Base-by-base conservation (phyloP, 2,888 invertebrate genomes). In the Campaea margaritaria region DNA sequence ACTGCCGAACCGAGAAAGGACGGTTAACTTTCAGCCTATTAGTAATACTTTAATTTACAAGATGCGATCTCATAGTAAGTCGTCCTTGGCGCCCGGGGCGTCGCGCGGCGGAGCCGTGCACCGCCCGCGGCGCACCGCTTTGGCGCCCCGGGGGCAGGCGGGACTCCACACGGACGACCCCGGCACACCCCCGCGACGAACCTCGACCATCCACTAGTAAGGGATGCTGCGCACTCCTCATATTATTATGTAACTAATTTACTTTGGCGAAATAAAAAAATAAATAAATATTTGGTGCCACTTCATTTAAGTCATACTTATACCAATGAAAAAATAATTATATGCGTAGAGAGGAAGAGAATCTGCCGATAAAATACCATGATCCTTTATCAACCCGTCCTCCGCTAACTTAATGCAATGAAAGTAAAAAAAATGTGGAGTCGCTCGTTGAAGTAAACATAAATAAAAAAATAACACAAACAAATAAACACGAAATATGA, bases 151-250 rank as follows among this genome's bases (percentile, higher is more conserved):
- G 13, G 8, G 42, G 14, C 42, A 28, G 47, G 44, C 44, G 13
- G n/a, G n/a, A n/a, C n/a, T n/a, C n/a, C 44, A 55, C 54, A 47
- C 28, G 64, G 53, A 62, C 48, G 56, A 46, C 50, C 4, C 41
- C 47, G 41, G 49, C 52, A 38, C 45, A 52, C 45, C 75, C 75
- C 74, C 70, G 65, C 70, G 57, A 52, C 67, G 4, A 2, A n/a
- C 14, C 8, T 12, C 39, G 8, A 57, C 61, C 69, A 64, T 66
- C 58, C 56, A 65, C 69, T 70, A 68, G 66, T 69, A 67, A 54
- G 61, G 62, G 74, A 74, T 73, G 75, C 76, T 79, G 82, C 83
- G 82, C 82, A 78, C 74, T 76, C 56, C 70, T 68, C 70, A 68
- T 64, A 75, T 80, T 64, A 75, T 80, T 78, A 79, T 77, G 70